Evolutionary conservation across 2,888 invertebrate genomes (phyloP), one percentile per base, ranked within the genome.

Genomic region (Macrophya annulata): DNA sequence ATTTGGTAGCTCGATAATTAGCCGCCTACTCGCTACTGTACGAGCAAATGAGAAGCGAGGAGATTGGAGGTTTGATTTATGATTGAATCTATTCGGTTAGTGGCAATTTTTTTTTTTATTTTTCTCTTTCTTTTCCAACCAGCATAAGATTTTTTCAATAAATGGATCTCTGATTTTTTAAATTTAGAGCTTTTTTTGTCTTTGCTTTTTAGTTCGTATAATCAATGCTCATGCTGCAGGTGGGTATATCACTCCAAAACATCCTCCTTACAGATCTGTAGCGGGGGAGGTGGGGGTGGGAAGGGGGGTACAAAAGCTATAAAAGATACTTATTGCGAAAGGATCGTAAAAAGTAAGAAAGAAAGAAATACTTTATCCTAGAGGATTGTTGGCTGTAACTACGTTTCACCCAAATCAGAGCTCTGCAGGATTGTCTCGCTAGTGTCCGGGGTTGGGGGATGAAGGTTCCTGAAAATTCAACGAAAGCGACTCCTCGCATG

Each of bases 1-100:
- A 89, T 90, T 87, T 84, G 51, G 8, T 31, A 37, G 55, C 48
- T 77, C 77, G 77, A 77, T 77, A 77, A 77, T 77, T 77, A 51
- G 55, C 74, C 45, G 48, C 74, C 21, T 74, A 45, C 45, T 25
- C 25, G 62, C 15, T 55, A 55, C 55, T 10, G 55, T 55, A 55
- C 55, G 55, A 3, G 31, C 25, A 15, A 31, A 12, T 25, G 12
- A 31, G 25, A 21, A 15, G 65, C 31, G 5, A 12, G 21, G 25
- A 10, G 12, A 31, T 21, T 10, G 15, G 65, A 31, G 8, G 8
- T 12, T 65, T 31, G 55, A 55, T 55, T n/a, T n/a, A 51, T 17
- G 1, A 17, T n/a, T 51, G 15, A 6, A 51, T 48, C 48, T 48
- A 48, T 15, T 6, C 51, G n/a, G n/a, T n/a, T 51, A 51, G n/a